Evolutionary conservation across 2,113 vertebrate species (phyloP), one percentile per base, ranked within the genome.

Genomic region (Perca flavescens): DNA sequence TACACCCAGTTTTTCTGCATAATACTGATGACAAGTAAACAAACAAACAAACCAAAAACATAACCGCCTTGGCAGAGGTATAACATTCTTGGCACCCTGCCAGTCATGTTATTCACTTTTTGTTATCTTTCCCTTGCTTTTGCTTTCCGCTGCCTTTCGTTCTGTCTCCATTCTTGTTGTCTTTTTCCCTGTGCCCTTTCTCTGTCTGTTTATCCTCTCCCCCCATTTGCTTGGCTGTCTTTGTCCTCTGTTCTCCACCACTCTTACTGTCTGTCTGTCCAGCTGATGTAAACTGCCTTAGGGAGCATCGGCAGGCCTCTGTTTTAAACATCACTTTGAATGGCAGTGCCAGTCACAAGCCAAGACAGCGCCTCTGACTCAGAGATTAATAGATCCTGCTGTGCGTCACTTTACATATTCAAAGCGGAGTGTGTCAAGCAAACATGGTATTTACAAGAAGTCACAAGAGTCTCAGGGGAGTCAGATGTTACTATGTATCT

Each of bases 271-370:
- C 52, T 54, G 28, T 46, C 53, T 50, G 60, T n/a, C 82, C 60
- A 54, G 67, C 73, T 69, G 79, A 52, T 54, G 60, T 28, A 10
- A n/a, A 9, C 14, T 28, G 68, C 52, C 76, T 50, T n/a, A 2
- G 66, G 79, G 70, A 78, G 73, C 46, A 9, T 16, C 46, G 72
- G n/a, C 58, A 60, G 73, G 43, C 57, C 31, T 79, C 62, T 76
- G 70, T 83, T 83, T 79, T 49, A 72, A 84, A 69, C 80, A 71
- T 73, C 40, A 40, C 77, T 83, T 70, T 74, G 70, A 86, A 66
- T 63, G 63, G 66, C 70, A 28, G 76, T 69, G 82, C 74, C 75
- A 57, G 63, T 54, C 75, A 66, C 68, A 54, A 40, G 81, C 78
- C 56, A 60, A 86, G 56, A 63, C 63, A 64, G 31, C 43, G 5